Evolutionary conservation across 1,140 invertebrate genomes (phyloP), one percentile per base, ranked within the genome.

Genomic region (Neodiprion fabricii): DNA sequence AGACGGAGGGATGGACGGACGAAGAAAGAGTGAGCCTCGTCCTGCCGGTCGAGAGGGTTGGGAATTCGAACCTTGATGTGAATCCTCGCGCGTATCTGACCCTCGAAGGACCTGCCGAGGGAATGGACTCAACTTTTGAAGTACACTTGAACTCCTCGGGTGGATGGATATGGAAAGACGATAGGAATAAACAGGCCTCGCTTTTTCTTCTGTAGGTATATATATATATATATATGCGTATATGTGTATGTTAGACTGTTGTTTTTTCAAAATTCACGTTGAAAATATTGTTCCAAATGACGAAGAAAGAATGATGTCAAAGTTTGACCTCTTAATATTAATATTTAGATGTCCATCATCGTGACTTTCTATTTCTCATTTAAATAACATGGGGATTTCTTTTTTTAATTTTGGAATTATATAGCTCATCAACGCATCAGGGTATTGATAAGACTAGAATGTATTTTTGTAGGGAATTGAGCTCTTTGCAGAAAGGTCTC

Each of bases 81-180:
- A 61, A 61, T 61, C 53, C 11, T 61, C 53, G 28, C 28, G 28
- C 28, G 28, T 40, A 14, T 17, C 53, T 12, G 28, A 40, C 28
- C 28, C 28, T 40, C 28, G 28, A 40, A 40, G 28, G 21, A 21
- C 67, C 67, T 23, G 12, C 67, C 40, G 5, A 65, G 67, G 7
- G 67, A 69, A 69, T 69, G 40, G 67, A 69, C 53, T 61, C 11
- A 47, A 69, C 10, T 21, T 69, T 69, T 69, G 14, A 47, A 69
- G 67, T 23, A 69, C 67, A 69, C 67, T 65, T 47, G 23, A 47
- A 69, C 11, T 69, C 21, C 17, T 40, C 28, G 28, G 28, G 28
- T 40, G 28, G 28, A 40, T 40, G 28, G 28, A 21, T 69, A 47
- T 69, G n/a, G 67, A 69, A 23, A 69, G 14, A 11, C 11, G 67